Base-by-base conservation (phyloP, 2,797 vertebrate genomes). In the Bufotes viridis region DNA sequence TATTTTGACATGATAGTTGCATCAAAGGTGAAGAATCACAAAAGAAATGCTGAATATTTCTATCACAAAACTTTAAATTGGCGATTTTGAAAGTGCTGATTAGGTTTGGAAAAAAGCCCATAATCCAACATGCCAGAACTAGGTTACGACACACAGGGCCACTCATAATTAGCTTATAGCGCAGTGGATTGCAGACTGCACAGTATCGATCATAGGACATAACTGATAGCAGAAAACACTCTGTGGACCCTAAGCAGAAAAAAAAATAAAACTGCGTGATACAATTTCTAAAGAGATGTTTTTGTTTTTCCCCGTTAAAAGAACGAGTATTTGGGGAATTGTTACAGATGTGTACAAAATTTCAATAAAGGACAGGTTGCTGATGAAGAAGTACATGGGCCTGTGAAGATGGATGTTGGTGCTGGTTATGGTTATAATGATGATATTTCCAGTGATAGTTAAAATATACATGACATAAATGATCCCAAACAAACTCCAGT, bases 361-460 rank as follows among this genome's bases (percentile, higher is more conserved):
- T 78, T 90, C 90, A 63, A 91, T 61, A 51, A 91, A 90, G 22
- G 86, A 90, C n/a, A 91, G 83, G 26, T 88, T 92, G 61, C 81
- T 87, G 18, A 91, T 72, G 51, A 90, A 83, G 14, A 76, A 89
- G 15, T 90, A 90, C 84, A 90, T 87, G 12, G 88, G 88, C 7
- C 69, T 87, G 6, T 81, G 80, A 24, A 91, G 80, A 20, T 58
- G 60, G 11, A 34, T 57, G 55, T 91, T 69, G 61, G 65, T 82
- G 49, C 53, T 81, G 42, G 89, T 85, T 20, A 81, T 76, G 22
- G 13, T 86, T 82, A 89, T 83, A 67, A 91, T 90, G 61, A 87
- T 86, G 67, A 86, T 18, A 13, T 88, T 91, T 7, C 84, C 91
- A 63, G 87, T 26, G n/a, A 89, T 60, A 22, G 86, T 91, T 65